Percentiles rank a stretch among this genome's conserved stretches.
Evolutionary conservation across 2,888 invertebrate genomes (phyloP).

Genomic region (Parnassius orleans): DNA sequence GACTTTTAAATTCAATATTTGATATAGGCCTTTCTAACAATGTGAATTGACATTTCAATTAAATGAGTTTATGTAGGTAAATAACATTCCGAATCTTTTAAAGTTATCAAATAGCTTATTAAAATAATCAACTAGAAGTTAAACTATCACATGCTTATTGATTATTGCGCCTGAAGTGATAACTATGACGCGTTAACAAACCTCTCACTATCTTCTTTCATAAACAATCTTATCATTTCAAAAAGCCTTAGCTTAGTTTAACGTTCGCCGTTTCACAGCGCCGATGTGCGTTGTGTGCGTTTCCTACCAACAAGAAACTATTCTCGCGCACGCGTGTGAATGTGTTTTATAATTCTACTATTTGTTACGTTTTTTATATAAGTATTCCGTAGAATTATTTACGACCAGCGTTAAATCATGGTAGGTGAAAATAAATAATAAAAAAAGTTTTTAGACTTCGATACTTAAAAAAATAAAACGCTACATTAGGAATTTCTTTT

Average conservation of each 20-base stretch:
- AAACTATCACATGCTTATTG: neutral
- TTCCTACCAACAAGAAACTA: too few relatives aligned
- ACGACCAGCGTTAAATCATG: conserved; percentile 2
- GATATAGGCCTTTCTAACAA: too few relatives aligned
- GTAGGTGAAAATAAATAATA: neutral
- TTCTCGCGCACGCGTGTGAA: neutral
- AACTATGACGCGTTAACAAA: conserved; percentile 2
- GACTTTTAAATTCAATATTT: too few relatives aligned
- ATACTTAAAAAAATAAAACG: too few relatives aligned
- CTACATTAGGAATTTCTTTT: too few relatives aligned
- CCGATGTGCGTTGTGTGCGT: neutral
- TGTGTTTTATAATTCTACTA: neutral
- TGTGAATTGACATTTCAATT: too few relatives aligned
- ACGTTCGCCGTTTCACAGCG: neutral
- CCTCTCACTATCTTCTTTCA: conserved; percentile 9
- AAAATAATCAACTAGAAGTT: neutral
- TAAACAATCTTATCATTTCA: conserved; percentile 18
- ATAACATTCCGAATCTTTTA: too few relatives aligned
- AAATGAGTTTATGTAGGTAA: too few relatives aligned
- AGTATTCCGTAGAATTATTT: neutral
- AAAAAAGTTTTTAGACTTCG: too few relatives aligned
- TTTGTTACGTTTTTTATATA: neutral
- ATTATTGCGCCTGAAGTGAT: conserved; percentile 6
- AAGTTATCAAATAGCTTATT: too few relatives aligned
- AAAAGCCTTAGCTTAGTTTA: conserved; percentile 10